These are phyloP conservation scores for Chionis minor DNA, from an alignment of 2,113 vertebrate species.

Conservation along the genomic window DNA sequence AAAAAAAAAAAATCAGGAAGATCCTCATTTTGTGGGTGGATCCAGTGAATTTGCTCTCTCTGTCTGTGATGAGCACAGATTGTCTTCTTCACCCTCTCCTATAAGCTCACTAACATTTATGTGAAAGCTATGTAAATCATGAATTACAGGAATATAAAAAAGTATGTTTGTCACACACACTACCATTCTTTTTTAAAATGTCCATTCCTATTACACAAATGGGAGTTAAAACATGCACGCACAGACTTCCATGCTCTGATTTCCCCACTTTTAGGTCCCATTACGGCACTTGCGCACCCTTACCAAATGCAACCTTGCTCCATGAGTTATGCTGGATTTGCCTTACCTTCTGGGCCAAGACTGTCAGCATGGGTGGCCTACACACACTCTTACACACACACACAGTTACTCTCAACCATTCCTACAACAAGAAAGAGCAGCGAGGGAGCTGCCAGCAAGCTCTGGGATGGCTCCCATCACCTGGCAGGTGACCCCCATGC, in stretches of 20 bases:
- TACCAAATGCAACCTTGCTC: background rate
- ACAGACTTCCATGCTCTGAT: background rate
- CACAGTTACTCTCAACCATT: background rate
- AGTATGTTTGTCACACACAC: background rate
- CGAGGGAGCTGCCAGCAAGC: background rate
- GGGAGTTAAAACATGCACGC: background rate
- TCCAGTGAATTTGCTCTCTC: background rate
- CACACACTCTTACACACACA: no score
- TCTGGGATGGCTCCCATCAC: background rate
- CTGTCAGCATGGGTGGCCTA: no score
- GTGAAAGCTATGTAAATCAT: background rate
- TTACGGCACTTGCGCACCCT: background rate
- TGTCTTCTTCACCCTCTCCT: background rate
- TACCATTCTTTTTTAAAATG: background rate
- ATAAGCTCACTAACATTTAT: background rate
- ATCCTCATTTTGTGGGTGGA: background rate
- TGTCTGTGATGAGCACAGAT: background rate
- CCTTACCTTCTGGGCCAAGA: background rate
- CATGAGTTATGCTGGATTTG: background rate
- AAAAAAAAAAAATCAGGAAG: background rate
- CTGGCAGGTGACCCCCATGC: background rate
- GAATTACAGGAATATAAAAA: background rate
- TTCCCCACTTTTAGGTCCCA: background rate
- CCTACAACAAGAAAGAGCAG: background rate
- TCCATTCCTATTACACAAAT: background rate